These are phyloP conservation scores for Myotis lucifugus DNA, from an alignment of 2,113 vertebrate species.

Conservation along the genomic window DNA sequence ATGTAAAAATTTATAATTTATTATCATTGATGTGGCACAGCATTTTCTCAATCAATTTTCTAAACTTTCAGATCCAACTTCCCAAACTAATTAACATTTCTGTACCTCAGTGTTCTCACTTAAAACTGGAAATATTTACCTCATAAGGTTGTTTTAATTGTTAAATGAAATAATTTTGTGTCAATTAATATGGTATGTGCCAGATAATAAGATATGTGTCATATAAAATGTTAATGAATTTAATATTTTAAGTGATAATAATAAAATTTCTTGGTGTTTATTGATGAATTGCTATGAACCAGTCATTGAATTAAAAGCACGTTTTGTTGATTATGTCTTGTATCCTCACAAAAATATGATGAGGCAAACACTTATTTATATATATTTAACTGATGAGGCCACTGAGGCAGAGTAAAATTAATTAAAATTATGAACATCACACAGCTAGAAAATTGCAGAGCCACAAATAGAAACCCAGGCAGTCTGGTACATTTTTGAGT, in stretches of 20 bases:
- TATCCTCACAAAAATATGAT: background rate
- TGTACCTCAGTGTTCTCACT: background rate
- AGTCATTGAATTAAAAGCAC: background rate
- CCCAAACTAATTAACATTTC: background rate
- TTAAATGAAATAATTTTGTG: slow-evolving; percentile 9
- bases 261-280: background rate
- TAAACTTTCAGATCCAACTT: background rate
- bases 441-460: background rate
- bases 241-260: background rate
- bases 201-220: background rate
- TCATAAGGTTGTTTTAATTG: background rate
- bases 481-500: background rate
- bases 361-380: background rate
- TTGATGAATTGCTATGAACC: background rate
- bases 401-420: background rate
- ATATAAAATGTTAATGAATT: background rate
- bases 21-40: background rate
- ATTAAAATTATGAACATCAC: background rate
- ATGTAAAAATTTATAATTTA: background rate
- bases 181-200: background rate
- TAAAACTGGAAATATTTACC: background rate
- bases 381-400: background rate
- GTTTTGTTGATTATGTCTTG: background rate
- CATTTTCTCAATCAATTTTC: background rate
- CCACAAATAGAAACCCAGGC: background rate